Conservation (phyloP, 1,140 invertebrate species). For the Nasonia longicornis region DNA sequence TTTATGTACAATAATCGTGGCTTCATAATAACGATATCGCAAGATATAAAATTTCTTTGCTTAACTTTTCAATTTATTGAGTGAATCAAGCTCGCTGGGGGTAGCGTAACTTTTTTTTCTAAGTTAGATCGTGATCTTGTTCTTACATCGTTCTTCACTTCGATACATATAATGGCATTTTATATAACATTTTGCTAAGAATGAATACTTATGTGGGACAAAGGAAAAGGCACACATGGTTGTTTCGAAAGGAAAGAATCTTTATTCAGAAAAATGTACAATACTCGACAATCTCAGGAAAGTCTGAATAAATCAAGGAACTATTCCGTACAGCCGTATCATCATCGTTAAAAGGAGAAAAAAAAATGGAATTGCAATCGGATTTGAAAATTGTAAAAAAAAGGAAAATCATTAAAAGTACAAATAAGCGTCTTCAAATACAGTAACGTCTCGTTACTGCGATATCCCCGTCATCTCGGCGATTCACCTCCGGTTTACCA, state of each 20-base stretch:
- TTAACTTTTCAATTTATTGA: not conserved
- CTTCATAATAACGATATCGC: not conserved
- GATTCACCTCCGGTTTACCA: not conserved
- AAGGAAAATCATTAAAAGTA: too few species aligned
- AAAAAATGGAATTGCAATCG: too few species aligned
- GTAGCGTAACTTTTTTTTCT: too few species aligned
- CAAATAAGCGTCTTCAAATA: too few species aligned
- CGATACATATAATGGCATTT: not conserved
- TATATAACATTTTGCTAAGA: not conserved
- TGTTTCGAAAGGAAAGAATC: not conserved
- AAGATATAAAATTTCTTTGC: not conserved
- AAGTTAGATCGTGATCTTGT: not conserved
- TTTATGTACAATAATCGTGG: not conserved
- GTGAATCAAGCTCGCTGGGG: too few species aligned
- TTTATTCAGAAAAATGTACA: constrained; percentile 3
- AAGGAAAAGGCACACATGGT: not conserved
- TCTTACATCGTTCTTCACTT: not conserved
- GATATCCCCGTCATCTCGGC: too few species aligned
- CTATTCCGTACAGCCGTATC: constrained; percentile 1
- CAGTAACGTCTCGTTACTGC: too few species aligned
- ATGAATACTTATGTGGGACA: not conserved
- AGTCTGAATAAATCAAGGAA: not conserved
- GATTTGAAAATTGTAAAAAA: too few species aligned
- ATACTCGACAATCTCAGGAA: not conserved
- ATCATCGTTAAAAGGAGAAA: too few species aligned